A percentile compares a stretch with the other conserved stretches of the same genome.
Evolutionary conservation across 2,113 vertebrate species (phyloP).

Genomic region (Plecotus auritus): DNA sequence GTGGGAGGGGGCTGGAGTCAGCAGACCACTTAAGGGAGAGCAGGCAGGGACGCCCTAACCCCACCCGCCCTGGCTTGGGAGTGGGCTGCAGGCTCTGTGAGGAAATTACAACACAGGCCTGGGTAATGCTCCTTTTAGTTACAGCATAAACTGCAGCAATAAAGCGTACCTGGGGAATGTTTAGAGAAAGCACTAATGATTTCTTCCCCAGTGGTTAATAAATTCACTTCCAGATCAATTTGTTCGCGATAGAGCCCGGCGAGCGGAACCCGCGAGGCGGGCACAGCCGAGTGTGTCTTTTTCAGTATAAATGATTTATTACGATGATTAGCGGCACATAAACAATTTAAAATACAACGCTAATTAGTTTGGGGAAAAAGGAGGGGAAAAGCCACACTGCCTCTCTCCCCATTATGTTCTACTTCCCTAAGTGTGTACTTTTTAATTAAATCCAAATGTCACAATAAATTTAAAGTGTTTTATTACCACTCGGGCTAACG

Average conservation of each 20-base stretch:
- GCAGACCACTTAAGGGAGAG: neutral
- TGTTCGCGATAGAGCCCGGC: slow-evolving; percentile 87
- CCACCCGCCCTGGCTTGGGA: slow-evolving; percentile 52
- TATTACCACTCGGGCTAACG: slow-evolving; percentile 83
- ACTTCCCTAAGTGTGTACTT: slow-evolving; percentile 88
- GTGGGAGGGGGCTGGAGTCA: neutral
- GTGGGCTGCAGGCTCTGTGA: slow-evolving; percentile 76
- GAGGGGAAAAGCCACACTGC: slow-evolving; percentile 82
- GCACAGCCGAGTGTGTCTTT: slow-evolving; percentile 87
- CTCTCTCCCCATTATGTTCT: slow-evolving; percentile 84
- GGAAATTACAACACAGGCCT: slow-evolving; percentile 80
- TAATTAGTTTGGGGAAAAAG: slow-evolving; percentile 89
- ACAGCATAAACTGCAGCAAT: slow-evolving; percentile 85
- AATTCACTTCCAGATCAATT: slow-evolving; percentile 91
- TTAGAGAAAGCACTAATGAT: slow-evolving; percentile 89
- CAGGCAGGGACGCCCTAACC: neutral
- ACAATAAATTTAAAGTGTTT: slow-evolving; percentile 89
- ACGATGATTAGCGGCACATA: slow-evolving; percentile 89
- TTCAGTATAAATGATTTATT: slow-evolving; percentile 91
- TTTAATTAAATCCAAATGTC: slow-evolving; percentile 92
- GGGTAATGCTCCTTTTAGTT: slow-evolving; percentile 83
- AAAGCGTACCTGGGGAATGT: slow-evolving; percentile 87
- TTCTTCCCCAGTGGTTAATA: slow-evolving; percentile 90
- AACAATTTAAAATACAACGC: slow-evolving; percentile 90
- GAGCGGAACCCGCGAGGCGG: slow-evolving; percentile 85